Base-by-base conservation (phyloP, 1,140 invertebrate species). In the Helicoverpa armigera region DNA sequence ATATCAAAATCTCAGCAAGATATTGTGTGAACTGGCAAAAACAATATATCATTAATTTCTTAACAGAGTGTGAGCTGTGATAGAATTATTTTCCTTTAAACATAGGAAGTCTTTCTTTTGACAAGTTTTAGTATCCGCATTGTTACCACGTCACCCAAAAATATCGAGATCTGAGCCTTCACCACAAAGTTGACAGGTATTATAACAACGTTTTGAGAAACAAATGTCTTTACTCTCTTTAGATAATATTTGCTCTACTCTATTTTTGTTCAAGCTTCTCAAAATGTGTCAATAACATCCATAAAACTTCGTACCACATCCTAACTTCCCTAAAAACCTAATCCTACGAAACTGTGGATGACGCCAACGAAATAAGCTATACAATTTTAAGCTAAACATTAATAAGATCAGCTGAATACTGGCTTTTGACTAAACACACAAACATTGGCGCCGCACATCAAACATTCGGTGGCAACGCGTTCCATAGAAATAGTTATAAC, bases 401-500 rank as follows among this genome's bases (percentile, higher is more conserved):
- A 50, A 72, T 50, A 79, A 72, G 70, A 81, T 80, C 79, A 78
- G 79, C 69, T 80, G 79, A 80, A 85, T 76, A 84, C 80, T 72
- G 75, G 61, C 51, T 79, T 69, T 81, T 73, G 78, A 83, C 82
- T 82, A 81, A 80, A 83, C 77, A 77, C 73, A 60, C 77, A 81
- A 79, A 82, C 67, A 67, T 83, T 75, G 79, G 79, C 54, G 63
- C 72, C 73, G 79, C 58, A 43, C 72, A 51, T 60, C 79, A 65
- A 84, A 81, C 76, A 84, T 81, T 79, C 72, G 72, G 31, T 73
- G 72, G 50, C 77, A 82, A 81, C 77, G 73, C 81, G 80, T 83
- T 58, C 77, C 16, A 82, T 83, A 83, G 51, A 83, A 69, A 80
- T 80, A 79, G 61, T 56, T 54, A 83, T 79, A 85, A 86, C 84